Evolutionary conservation across 2,888 invertebrate genomes (phyloP), one percentile per base, ranked within the genome.

Genomic region (Formica aserva): DNA sequence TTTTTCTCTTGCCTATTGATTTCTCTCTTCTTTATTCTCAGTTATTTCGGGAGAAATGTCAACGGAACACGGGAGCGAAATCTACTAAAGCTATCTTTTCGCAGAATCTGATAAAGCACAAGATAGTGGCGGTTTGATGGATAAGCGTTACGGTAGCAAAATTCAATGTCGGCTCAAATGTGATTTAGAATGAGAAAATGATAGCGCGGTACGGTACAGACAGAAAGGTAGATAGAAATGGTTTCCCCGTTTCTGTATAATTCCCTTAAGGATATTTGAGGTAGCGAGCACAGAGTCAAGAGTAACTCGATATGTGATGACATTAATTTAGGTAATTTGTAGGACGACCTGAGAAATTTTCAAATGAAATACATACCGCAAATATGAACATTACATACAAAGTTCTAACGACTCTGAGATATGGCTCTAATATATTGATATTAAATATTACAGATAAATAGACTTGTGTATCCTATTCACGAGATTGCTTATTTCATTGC

Each of bases 221-320:
- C 35, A 18, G 26, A 45, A 29, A 29, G 15, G 29, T 18, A 62
- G 32, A 45, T 45, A 35, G 35, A 32, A 63, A 57, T 72, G 35
- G 22, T 72, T 72, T 38, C 26, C 26, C 35, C 18, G 35, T 35
- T 72, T 9, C 35, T 48, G n/a, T 18, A 55, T 55, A 60, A 74
- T 41, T 74, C 29, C 35, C 18, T 74, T 60, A 74, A 74, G 41
- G n/a, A 74, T 60, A 62, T 62, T 74, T 74, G 29, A 75, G 29
- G n/a, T 9, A 18, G 26, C 38, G 26, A 60, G 38, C 22, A 8
- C 11, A 26, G 18, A 74, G 38, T 72, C 35, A 57, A 57, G 26
- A 72, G 13, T 74, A n/a, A 75, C 22, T 26, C 32, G 35, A 18
- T 71, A 63, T 29, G 8, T 9, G 8, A 71, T 32, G 22, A 45